phyloP scores from a whole-genome alignment of 2,113 vertebrate genomes.

The human (Homo sapiens) region DNA sequence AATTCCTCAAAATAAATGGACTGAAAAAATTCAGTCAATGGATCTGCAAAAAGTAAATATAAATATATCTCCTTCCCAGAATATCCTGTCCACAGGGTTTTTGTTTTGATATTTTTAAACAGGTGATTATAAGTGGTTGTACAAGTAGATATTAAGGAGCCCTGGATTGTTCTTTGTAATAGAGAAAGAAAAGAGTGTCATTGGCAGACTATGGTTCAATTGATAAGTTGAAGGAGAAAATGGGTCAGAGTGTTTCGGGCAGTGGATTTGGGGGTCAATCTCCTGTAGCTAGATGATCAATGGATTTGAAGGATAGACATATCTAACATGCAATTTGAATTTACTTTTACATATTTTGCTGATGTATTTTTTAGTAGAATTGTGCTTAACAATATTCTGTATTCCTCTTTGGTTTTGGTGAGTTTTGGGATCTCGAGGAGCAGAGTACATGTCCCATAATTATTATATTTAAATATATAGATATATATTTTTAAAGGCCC shows the following conservation, averaged over 20 bases:
- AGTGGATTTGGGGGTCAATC: neutral
- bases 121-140: conserved; percentile 11
- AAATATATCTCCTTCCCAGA: neutral
- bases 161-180: neutral
- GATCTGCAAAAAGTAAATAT: neutral
- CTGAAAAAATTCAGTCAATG: neutral
- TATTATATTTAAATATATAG: no score
- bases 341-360: conserved; percentile 2
- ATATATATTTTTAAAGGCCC: neutral
- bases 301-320: neutral
- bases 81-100: neutral
- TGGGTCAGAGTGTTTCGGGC: neutral
- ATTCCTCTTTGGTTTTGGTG: neutral
- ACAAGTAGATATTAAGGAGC: neutral
- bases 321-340: neutral
- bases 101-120: conserved; percentile 28
- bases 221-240: neutral
- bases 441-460: neutral
- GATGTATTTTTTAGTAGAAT: neutral
- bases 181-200: neutral
- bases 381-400: neutral
- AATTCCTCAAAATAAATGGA: neutral
- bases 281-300: neutral
- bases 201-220: neutral
- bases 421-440: neutral